Percentiles rank a stretch among this genome's conserved stretches.
Conservation (phyloP, 2,888 invertebrate species). For the Ommatoiulus sabulosus region DNA sequence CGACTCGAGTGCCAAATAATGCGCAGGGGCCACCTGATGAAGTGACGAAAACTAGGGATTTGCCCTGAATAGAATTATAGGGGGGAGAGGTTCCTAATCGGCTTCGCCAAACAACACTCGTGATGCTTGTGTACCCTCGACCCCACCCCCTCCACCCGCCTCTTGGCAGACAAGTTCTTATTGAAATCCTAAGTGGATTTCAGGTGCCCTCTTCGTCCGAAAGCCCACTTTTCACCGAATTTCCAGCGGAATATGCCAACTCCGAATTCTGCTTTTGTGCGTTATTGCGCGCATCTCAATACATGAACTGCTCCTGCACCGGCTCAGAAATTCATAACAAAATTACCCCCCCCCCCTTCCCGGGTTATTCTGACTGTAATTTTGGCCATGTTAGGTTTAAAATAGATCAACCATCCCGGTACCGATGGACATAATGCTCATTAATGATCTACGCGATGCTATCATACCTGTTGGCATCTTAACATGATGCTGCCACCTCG, state of each 20-base stretch:
- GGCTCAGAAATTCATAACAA: too few species aligned
- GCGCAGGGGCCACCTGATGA: slow-evolving; percentile 3
- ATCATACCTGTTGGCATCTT: too few species aligned
- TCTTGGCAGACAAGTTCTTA: slow-evolving; percentile 1
- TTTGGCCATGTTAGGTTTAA: too few species aligned
- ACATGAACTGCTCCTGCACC: too few species aligned
- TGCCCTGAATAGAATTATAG: not conserved
- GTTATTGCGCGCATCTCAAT: too few species aligned
- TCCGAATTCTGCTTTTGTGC: too few species aligned
- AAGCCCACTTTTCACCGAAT: slow-evolving; percentile 12
- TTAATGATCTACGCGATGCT: too few species aligned
- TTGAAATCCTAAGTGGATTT: not conserved
- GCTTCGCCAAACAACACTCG: not conserved
- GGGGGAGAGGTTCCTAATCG: not conserved
- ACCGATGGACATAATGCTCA: too few species aligned
- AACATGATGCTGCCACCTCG: too few species aligned
- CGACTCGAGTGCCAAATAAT: slow-evolving; percentile 11
- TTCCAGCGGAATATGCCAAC: not conserved
- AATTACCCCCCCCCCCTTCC: too few species aligned
- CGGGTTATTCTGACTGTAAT: too few species aligned
- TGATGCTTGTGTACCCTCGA: not conserved
- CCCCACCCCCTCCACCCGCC: not conserved
- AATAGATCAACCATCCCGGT: too few species aligned
- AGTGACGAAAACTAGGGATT: not conserved
- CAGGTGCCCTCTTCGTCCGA: not conserved